Conservation (phyloP, 2,888 invertebrate species). For the Tupiocoris notatus region DNA sequence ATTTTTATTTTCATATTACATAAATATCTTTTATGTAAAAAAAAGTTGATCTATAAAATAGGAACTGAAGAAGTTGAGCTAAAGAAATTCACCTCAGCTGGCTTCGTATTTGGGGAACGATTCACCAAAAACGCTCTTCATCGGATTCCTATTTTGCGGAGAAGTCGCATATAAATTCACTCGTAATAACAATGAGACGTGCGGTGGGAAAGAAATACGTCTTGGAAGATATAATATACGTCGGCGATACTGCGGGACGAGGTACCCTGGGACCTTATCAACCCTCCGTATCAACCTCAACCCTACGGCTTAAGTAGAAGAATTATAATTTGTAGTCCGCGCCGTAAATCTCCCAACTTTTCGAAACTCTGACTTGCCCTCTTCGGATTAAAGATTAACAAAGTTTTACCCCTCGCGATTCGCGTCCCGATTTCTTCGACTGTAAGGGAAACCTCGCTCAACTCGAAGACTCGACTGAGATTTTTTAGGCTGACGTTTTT, state of each 20-base stretch:
- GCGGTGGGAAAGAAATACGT: not conserved
- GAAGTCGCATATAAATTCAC: not conserved
- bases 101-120: no score
- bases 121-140: no score
- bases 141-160: no score
- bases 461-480: not conserved
- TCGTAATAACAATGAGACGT: not conserved
- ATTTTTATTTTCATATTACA: no score
- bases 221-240: not conserved
- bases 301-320: conserved; percentile 12
- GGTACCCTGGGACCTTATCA: not conserved
- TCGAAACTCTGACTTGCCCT: conserved; percentile 2
- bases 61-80: no score
- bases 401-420: not conserved
- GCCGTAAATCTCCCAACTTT: conserved; percentile 25
- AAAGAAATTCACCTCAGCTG: no score
- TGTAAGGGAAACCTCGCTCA: not conserved
- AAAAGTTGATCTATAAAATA: no score
- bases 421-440: not conserved
- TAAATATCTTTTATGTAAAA: no score
- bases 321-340: conserved; percentile 20
- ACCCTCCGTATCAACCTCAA: not conserved
- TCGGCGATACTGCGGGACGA: not conserved
- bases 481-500: not conserved
- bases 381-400: not conserved